Evolutionary conservation across 1,140 invertebrate species (phyloP), one percentile per base, ranked within the genome.

Genomic region (Meloidogyne exigua): DNA sequence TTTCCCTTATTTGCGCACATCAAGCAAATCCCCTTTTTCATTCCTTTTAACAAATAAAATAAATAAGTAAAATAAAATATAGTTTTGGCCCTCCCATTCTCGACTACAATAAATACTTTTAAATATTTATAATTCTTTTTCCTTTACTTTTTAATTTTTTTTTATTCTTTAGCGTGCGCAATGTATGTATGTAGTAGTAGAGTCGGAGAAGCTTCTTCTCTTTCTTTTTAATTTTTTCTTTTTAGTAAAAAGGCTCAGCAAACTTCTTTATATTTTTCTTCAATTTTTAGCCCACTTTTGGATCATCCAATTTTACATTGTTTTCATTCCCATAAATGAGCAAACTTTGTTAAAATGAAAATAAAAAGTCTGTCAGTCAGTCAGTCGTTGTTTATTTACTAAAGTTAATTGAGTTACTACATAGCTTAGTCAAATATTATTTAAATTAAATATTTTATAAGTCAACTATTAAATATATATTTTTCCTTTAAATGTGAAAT

Each of bases 311-410:
- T 57, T 57, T 57, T 57, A n/a, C 49, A 57, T 57, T 57, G 49
- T 57, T 57, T 57, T 49, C 32, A 26, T 70, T 71, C 68, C 68
- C 68, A 62, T 57, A 62, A 71, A 71, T 71, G 68, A 71, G 68
- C 62, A 44, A 57, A 57, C 49, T 57, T 57, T 57, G 18, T n/a
- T n/a, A 44, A 18, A 44, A 44, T 44, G 9, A 57, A 57, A 57
- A 57, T n/a, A n/a, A 49, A 57, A 18, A 44, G 49, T n/a, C 49
- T n/a, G 49, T 57, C 49, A 57, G 13, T 15, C 2, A 5, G 13
- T 39, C 9, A 39, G 0, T 39, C 9, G 2, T 3, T 32, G 28
- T 32, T 32, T 32, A 32, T 32, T 32, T 32, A n/a, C n/a, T n/a
- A n/a, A n/a, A n/a, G n/a, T n/a, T n/a, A n/a, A n/a, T n/a, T n/a